Conservation (phyloP, 2,113 vertebrate genomes). For the Ceyx margarethae region DNA sequence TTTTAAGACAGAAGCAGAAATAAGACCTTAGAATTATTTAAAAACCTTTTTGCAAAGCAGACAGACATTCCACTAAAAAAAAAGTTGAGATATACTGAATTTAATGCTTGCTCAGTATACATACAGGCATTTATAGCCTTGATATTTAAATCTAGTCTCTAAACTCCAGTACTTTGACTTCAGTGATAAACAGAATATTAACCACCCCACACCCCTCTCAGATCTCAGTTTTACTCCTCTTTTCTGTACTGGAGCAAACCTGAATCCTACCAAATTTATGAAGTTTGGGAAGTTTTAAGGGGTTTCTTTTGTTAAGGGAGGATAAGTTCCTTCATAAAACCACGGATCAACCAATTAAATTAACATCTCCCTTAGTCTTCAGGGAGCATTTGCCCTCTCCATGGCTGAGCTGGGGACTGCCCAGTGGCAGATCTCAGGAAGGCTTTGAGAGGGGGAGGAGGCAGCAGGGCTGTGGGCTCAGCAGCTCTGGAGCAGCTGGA, state of each 20-base stretch:
- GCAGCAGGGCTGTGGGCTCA: neutral
- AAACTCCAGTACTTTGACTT: neutral
- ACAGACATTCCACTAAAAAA: neutral
- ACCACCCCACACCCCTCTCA: too few relatives aligned
- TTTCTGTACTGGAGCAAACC: neutral
- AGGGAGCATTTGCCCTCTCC: neutral
- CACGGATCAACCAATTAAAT: neutral
- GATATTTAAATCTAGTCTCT: neutral
- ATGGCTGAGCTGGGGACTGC: neutral
- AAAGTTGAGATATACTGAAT: neutral
- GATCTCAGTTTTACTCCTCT: neutral
- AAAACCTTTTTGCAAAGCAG: neutral
- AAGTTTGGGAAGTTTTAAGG: neutral
- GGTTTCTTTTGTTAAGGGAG: neutral
- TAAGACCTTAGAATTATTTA: neutral
- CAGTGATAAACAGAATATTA: neutral
- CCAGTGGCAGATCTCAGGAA: neutral
- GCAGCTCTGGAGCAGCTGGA: neutral
- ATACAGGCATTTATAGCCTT: neutral
- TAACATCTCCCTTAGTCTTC: neutral
- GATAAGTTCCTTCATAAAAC: neutral
- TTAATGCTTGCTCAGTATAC: neutral
- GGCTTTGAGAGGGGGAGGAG: neutral
- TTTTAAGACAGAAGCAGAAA: too few relatives aligned
- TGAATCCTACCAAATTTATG: neutral